phyloP scores from a whole-genome alignment of 2,113 vertebrate species.

The Cyanoderma ruficeps region DNA sequence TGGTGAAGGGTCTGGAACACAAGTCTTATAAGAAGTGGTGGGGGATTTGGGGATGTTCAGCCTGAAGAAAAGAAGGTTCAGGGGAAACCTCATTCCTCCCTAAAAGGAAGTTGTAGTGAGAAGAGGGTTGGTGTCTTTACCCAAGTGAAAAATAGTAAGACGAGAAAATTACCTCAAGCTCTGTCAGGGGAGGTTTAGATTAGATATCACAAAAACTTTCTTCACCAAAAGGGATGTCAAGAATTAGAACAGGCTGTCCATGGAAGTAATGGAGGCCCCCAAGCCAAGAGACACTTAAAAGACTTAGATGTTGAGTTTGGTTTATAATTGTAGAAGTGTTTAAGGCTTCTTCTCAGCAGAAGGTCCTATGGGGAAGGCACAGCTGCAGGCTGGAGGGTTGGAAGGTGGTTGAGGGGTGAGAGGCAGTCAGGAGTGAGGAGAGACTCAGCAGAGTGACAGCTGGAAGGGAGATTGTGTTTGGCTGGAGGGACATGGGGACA shows the following conservation, averaged over 20 bases:
- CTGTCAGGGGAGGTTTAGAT: neutral
- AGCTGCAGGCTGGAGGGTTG: no score
- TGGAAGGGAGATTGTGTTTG: no score
- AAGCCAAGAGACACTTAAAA: neutral
- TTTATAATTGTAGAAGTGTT: no score
- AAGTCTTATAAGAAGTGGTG: neutral
- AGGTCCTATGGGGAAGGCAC: no score
- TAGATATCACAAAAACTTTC: accelerated
- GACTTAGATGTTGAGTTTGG: no score
- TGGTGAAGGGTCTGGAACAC: neutral
- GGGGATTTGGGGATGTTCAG: neutral
- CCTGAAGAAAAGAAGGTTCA: neutral
- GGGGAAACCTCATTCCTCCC: neutral
- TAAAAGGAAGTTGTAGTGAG: neutral
- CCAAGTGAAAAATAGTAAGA: neutral
- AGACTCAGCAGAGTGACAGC: no score
- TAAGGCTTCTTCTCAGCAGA: no score
- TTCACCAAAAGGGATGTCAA: neutral
- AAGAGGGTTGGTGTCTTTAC: neutral
- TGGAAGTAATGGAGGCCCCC: neutral
- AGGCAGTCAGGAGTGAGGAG: no score
- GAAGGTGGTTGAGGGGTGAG: no score
- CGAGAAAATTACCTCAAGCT: neutral
- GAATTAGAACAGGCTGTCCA: neutral
- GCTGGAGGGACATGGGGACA: no score